Evolutionary conservation across 2,888 invertebrate species (phyloP), one percentile per base, ranked within the genome.

Genomic region (Sphaerophoria rueppellii): DNA sequence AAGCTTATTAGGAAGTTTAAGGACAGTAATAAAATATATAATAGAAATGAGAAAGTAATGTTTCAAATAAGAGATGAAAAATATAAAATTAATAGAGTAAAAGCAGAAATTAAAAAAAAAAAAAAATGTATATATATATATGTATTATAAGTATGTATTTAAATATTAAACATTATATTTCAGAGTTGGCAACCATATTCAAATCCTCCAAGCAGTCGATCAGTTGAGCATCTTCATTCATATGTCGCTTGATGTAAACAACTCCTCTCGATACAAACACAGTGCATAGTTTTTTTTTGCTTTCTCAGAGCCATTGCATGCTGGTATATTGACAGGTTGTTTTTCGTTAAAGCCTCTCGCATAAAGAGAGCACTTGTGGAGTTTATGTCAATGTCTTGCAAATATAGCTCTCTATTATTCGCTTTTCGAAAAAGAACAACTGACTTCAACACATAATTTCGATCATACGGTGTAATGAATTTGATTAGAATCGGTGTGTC

Each of bases 301-400:
- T 55, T 55, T 12, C 4, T 34, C 34, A 55, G 11, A 12, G 24
- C 24, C 24, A 24, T 24, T 24, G 55, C 55, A 55, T 34, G 55
- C 9, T 54, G 54, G 32, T 11, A 54, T 6, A 54, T 54, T 54
- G 54, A 11, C 32, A 24, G 11, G 54, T 55, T 55, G 55, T 55
- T 55, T 55, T 55, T 55, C 32, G 55, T 55, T 55, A 55, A 34
- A 32, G 55, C 55, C 12, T 55, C 55, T 4, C 55, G 55, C 34
- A 55, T 55, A 55, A 34, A 34, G 34, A 55, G 55, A 55, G 55
- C 55, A 4, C n/a, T 55, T 55, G 55, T 32, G 6, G 55, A 55
- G 55, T 55, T 34, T 4, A 55, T 55, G 34, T 55, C 34, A 54
- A 54, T 54, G 55, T 55, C 55, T 34, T 55, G 32, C 12, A 55